Evolutionary conservation across 1,140 invertebrate species (phyloP).

Genomic region (Tachypleus tridentatus): DNA sequence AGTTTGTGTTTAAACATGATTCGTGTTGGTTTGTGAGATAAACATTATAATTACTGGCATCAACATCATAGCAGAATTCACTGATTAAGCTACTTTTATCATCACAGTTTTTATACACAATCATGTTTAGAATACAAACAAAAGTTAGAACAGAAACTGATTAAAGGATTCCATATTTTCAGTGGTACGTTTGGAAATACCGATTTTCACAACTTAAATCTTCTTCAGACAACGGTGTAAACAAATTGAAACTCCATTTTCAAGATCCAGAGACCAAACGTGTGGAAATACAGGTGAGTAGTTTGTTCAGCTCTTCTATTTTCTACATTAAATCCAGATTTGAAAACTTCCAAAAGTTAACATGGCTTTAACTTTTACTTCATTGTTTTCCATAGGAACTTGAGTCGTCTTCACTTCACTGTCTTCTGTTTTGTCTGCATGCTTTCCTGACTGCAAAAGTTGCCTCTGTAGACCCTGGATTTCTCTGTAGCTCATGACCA

Average conservation of each 20-base stretch:
- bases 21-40: no score
- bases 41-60: no score
- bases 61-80: no score
- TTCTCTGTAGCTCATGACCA: slow-evolving; percentile 39
- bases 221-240: slow-evolving; percentile 96
- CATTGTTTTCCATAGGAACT: slow-evolving; percentile 53
- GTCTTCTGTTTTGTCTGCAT: slow-evolving; percentile 88
- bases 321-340: no score
- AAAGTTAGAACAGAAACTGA: no score
- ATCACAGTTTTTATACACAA: no score
- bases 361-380: no score
- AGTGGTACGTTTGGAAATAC: slow-evolving; percentile 65
- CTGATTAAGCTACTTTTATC: no score
- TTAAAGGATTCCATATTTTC: slow-evolving; percentile 14
- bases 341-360: no score
- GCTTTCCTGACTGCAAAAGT: slow-evolving; percentile 86
- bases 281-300: slow-evolving; percentile 70
- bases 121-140: no score
- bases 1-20: no score
- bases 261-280: slow-evolving; percentile 70
- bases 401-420: slow-evolving; percentile 81
- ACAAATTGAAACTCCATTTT: slow-evolving; percentile 85
- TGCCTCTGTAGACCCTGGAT: slow-evolving; percentile 74
- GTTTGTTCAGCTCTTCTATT: no score
- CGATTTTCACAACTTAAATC: slow-evolving; percentile 88